Evolutionary conservation across 2,113 vertebrate species (phyloP).

Genomic region (Castor canadensis): DNA sequence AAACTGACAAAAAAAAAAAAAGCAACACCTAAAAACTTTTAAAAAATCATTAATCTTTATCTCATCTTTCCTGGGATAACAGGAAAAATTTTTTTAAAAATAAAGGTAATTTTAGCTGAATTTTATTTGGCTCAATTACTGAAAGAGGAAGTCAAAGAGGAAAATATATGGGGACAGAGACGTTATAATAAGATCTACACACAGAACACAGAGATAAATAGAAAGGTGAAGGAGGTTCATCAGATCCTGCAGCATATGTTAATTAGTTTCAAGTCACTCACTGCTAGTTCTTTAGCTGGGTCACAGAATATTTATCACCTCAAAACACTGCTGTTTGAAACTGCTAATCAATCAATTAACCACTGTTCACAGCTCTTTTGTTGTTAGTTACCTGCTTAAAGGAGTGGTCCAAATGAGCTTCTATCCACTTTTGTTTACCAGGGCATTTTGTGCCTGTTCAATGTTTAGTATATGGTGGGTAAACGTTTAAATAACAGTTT

Average conservation of each 20-base stretch:
- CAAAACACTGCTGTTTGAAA: conserved; percentile 52
- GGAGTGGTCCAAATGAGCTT: background rate
- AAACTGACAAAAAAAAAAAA: too few relatives aligned
- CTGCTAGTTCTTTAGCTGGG: background rate
- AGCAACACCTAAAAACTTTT: too few relatives aligned
- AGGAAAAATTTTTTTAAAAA: too few relatives aligned
- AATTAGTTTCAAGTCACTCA: conserved; percentile 50
- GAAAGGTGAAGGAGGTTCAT: background rate
- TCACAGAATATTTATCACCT: conserved; percentile 59
- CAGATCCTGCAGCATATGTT: conserved; percentile 20
- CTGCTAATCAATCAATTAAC: conserved; percentile 49
- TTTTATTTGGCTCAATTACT: background rate
- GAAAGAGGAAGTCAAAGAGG: background rate
- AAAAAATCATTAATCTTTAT: too few relatives aligned
- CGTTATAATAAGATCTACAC: background rate
- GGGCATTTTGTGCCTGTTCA: background rate
- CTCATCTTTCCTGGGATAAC: too few relatives aligned
- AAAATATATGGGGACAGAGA: background rate
- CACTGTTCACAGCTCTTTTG: background rate
- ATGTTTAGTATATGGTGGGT: background rate
- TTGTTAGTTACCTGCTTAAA: background rate
- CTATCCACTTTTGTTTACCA: background rate
- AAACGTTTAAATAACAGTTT: background rate
- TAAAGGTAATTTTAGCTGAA: too few relatives aligned
- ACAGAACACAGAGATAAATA: background rate